Evolutionary conservation across 1,140 invertebrate species (phyloP).

Genomic region (Ylistrum balloti): DNA sequence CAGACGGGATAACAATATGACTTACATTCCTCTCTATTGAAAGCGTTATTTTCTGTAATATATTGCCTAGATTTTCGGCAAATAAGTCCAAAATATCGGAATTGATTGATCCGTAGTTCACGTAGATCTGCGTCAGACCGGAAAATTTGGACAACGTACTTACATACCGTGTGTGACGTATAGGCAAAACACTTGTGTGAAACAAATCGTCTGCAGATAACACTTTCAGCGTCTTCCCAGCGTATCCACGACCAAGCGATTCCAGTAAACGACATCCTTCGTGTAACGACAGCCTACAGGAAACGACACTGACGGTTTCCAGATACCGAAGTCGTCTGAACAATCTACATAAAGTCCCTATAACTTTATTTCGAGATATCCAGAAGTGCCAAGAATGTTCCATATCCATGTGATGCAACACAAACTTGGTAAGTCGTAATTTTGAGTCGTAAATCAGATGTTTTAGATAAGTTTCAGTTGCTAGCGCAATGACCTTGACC

Average conservation of each 20-base stretch:
- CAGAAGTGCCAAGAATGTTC: slow-evolving; percentile 65
- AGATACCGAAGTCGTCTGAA: slow-evolving; percentile 59
- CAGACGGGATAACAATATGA: slow-evolving; percentile 53
- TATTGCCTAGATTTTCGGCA: slow-evolving; percentile 44
- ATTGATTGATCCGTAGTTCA: slow-evolving; percentile 66
- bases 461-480: slow-evolving; percentile 59
- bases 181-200: slow-evolving; percentile 60
- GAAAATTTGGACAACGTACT: slow-evolving; percentile 60
- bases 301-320: slow-evolving; percentile 56
- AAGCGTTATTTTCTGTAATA: slow-evolving; percentile 60
- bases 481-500: slow-evolving; percentile 59
- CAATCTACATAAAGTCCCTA: slow-evolving; percentile 62
- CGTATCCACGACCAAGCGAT: slow-evolving; percentile 58
- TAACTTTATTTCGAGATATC: slow-evolving; percentile 60
- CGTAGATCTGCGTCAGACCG: slow-evolving; percentile 56
- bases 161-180: slow-evolving; percentile 52
- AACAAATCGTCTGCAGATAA: slow-evolving; percentile 68
- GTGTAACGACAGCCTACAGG: slow-evolving; percentile 58
- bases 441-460: slow-evolving; percentile 46
- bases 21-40: slow-evolving; percentile 61
- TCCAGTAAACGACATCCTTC: slow-evolving; percentile 67
- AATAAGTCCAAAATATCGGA: slow-evolving; percentile 58
- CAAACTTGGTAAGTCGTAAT: slow-evolving; percentile 52
- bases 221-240: slow-evolving; percentile 52
- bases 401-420: slow-evolving; percentile 59